Conservation (phyloP, 1,140 invertebrate genomes). For the Meteorus sp. region DNA sequence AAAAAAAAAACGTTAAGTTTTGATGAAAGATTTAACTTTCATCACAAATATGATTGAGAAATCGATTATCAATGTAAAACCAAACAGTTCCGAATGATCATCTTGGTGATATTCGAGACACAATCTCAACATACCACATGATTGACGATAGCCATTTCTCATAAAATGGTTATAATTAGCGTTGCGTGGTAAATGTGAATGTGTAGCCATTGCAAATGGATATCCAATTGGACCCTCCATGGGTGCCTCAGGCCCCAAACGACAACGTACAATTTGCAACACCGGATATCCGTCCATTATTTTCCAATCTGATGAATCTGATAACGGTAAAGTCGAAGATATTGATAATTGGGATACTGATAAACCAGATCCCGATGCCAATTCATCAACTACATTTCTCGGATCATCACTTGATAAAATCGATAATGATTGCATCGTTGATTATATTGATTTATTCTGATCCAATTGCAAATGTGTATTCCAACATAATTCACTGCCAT, state of each 20-base stretch:
- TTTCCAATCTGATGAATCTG: slow-evolving; percentile 15
- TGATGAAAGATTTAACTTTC: too few species aligned
- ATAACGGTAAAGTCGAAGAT: not conserved
- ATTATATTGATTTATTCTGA: not conserved
- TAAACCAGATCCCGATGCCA: not conserved
- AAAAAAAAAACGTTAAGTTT: too few species aligned
- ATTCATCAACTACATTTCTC: not conserved
- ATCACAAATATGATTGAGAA: not conserved
- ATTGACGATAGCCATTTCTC: slow-evolving; percentile 50
- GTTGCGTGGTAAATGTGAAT: slow-evolving; percentile 50
- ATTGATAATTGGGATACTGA: too few species aligned
- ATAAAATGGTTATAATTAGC: slow-evolving; percentile 47
- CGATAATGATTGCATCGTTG: slow-evolving; percentile 7
- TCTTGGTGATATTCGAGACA: too few species aligned
- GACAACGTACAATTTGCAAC: slow-evolving; percentile 54
- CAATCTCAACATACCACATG: slow-evolving; percentile 44
- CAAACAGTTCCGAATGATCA: too few species aligned
- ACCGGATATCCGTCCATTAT: slow-evolving; percentile 55
- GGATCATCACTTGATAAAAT: not conserved
- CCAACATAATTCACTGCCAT: slow-evolving; percentile 9
- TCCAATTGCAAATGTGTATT: not conserved
- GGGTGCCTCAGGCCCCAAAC: slow-evolving; percentile 48
- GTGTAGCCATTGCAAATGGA: slow-evolving; percentile 47
- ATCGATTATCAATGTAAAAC: not conserved
- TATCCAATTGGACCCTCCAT: slow-evolving; percentile 45